phyloP scores from a whole-genome alignment of 2,888 invertebrate species.

The Thymelicus acteon region DNA sequence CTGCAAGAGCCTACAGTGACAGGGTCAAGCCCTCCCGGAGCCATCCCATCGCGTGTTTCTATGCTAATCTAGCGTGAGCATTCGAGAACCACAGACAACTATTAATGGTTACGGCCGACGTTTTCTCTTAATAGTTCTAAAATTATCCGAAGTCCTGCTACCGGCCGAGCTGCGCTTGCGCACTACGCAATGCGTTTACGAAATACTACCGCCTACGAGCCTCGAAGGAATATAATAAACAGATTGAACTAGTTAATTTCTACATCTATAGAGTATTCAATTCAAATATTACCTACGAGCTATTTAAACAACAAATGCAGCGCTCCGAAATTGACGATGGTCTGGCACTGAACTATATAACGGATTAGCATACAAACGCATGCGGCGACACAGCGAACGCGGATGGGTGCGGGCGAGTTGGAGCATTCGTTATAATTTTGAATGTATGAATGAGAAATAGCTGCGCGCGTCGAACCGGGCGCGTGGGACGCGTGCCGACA shows the following conservation, averaged over 20 bases:
- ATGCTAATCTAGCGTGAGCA: slow-evolving; percentile 78
- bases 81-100: slow-evolving; percentile 75
- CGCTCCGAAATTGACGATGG: slow-evolving; percentile 77
- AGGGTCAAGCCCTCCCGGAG: slow-evolving; percentile 78
- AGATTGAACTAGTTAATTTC: slow-evolving; percentile 79
- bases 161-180: slow-evolving; percentile 63
- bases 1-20: slow-evolving; percentile 75
- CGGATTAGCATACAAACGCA: slow-evolving; percentile 83
- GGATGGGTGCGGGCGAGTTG: slow-evolving; percentile 79
- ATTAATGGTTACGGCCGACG: slow-evolving; percentile 77
- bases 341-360: slow-evolving; percentile 70
- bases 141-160: slow-evolving; percentile 61
- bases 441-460: slow-evolving; percentile 84
- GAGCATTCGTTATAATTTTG: slow-evolving; percentile 81
- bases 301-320: slow-evolving; percentile 82
- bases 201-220: slow-evolving; percentile 74
- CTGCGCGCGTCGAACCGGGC: slow-evolving; percentile 64
- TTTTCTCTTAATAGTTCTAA: slow-evolving; percentile 68
- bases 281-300: slow-evolving; percentile 78
- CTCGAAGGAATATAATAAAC: slow-evolving; percentile 61
- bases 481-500: slow-evolving; percentile 81
- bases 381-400: slow-evolving; percentile 68
- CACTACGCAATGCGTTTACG: slow-evolving; percentile 73
- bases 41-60: slow-evolving; percentile 77
- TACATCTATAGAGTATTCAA: slow-evolving; percentile 82